Evolutionary conservation across 2,797 vertebrate genomes (phyloP).

Genomic region (Enteromius trimaculatus): DNA sequence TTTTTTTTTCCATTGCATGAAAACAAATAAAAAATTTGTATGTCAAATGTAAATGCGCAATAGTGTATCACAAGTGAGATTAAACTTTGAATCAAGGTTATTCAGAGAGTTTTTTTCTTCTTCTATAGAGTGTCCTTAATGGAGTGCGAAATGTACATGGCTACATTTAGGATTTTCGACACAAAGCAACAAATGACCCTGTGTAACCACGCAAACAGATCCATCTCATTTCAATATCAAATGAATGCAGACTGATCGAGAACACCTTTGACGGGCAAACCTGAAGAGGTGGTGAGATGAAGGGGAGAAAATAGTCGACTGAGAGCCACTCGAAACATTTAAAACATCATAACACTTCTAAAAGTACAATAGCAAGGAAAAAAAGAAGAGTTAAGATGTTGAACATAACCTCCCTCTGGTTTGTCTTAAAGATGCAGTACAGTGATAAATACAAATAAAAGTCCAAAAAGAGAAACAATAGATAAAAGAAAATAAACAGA

Average conservation of each 20-base stretch:
- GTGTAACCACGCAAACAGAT: slow-evolving; percentile 39
- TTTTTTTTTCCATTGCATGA: slow-evolving; percentile 13
- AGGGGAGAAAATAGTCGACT: slow-evolving; percentile 8
- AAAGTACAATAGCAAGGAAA: slow-evolving; percentile 19
- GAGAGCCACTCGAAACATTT: slow-evolving; percentile 35
- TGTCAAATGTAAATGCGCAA: slow-evolving; percentile 35
- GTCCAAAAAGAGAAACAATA: slow-evolving; percentile 80
- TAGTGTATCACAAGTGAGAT: slow-evolving; percentile 28
- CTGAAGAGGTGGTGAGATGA: slow-evolving; percentile 17
- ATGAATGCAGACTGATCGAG: slow-evolving; percentile 17
- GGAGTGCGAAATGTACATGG: slow-evolving; percentile 46
- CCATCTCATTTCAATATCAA: slow-evolving; percentile 30
- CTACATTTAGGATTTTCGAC: slow-evolving; percentile 41
- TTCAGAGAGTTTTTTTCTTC: slow-evolving; percentile 20
- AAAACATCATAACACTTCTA: slow-evolving; percentile 43
- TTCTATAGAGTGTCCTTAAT: slow-evolving; percentile 27
- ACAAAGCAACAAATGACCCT: slow-evolving; percentile 42
- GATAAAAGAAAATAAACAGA: slow-evolving; percentile 71
- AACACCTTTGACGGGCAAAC: slow-evolving; percentile 22
- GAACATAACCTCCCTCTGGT: slow-evolving; percentile 15
- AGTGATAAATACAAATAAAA: slow-evolving; percentile 80
- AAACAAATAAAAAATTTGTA: slow-evolving; percentile 13
- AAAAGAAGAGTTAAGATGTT: slow-evolving; percentile 18
- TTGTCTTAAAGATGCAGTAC: slow-evolving; percentile 65
- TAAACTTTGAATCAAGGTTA: slow-evolving; percentile 31